Base-by-base conservation (phyloP, 30 jellyfish, hydroid and myxozoan genomes). In the Pelagia noctiluca region DNA sequence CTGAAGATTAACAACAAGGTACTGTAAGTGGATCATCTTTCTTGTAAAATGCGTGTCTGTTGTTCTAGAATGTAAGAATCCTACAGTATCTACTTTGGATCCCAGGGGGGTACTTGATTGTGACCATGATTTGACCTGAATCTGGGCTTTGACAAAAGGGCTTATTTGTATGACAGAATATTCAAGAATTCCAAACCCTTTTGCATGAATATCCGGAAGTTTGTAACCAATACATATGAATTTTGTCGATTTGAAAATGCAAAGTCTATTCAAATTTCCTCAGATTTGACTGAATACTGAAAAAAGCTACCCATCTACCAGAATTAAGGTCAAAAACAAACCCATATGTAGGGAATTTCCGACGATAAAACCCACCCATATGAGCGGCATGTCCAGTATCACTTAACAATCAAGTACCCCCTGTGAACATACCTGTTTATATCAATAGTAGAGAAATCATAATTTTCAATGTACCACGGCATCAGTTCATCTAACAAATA, bases 391-490 rank as follows among this genome's bases (percentile, higher is more conserved):
- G 69, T 53, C 69, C 69, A 53, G 69, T 53, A 53, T 53, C 69
- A 53, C 69, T 53, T 53, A 10, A 19, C 19, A 19, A 47, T 47
- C 19, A n/a, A n/a, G n/a, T n/a, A n/a, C n/a, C n/a, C n/a, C n/a
- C n/a, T n/a, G 57, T 42, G 11, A 19, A 60, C 35, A 62, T 62
- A 62, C 75, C 75, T 62, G 75, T 62, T 62, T 3, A 62, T 26
- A 62, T 62, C 75, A 4, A 62, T 62, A 33, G 75, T 62, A 62
- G 75, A 62, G 75, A 62, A 62, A 21, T 62, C 75, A 62, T 62
- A 62, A 62, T 62, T 62, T 26, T 62, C 75, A 62, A 36, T 62
- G 75, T 62, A 36, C 75, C 75, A 19, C 26, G 75, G 75, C 75
- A 62, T 62, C 0, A 62, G 75, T 62, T 62, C 75, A 62, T 62